Base-by-base conservation (phyloP, 2,888 invertebrate species). In the Drosophila falleni region DNA sequence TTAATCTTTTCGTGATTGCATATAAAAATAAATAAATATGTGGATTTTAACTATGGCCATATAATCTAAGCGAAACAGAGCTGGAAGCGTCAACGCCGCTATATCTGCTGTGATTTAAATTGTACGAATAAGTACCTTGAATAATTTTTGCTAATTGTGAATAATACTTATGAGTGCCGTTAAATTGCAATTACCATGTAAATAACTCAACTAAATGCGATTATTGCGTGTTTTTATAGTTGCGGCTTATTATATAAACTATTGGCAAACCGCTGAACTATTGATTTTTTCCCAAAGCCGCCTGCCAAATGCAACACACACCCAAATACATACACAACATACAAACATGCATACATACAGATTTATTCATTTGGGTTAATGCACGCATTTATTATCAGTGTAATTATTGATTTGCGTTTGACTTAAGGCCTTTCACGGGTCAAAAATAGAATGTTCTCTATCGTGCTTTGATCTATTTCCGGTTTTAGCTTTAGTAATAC, bases 251-350 rank as follows among this genome's bases (percentile, higher is more conserved):
- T 65, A 66, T 44, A 55, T 69, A 70, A 54, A 70, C 9, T 55
- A 29, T 58, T 68, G 66, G 35, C 56, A 54, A 66, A 39, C 29
- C n/a, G 47, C 49, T 42, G 6, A 42, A 19, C 16, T 81, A 83
- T 81, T 83, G 84, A 81, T 81, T 80, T 83, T 81, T 54, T 56
- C 39, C 31, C 31, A 49, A 77, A 51, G 65, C 74, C 78, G 71
- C 55, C 41, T 74, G 71, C 78, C 63, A 80, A 81, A 62, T 74
- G 69, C 72, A 80, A 71, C 54, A 64, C 46, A 61, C 60, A 63
- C 46, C 23, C 19, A 46, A 16, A 29, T 29, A 26, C 16, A 26
- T 13, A 41, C 15, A 47, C 15, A n/a, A 35, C 42, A 41, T 46
- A 51, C 23, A 41, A 11, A 26, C 26, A 47, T 31, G 46, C 31